phyloP scores from a whole-genome alignment of 2,888 invertebrate species.

The Cerceris ruficornis region DNA sequence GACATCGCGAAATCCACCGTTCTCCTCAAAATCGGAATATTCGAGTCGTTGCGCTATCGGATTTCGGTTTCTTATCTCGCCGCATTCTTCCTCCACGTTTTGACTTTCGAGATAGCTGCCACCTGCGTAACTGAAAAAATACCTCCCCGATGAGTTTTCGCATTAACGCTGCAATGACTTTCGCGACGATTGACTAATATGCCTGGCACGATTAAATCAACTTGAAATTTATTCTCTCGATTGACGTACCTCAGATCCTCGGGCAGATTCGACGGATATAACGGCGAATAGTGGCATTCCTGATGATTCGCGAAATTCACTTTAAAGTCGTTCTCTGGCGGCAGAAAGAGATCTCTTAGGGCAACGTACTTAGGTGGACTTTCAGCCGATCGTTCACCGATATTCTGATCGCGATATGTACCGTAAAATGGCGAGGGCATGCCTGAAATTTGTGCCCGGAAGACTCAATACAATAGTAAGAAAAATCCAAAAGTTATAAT shows the following conservation, averaged over 20 bases:
- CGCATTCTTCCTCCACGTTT: slow-evolving; percentile 39
- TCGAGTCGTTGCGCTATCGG: slow-evolving; percentile 66
- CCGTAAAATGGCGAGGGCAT: slow-evolving; percentile 82
- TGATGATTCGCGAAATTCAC: slow-evolving; percentile 12
- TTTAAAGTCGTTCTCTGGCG: slow-evolving; percentile 35
- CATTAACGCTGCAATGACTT: neutral
- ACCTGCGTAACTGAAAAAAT: slow-evolving; percentile 56
- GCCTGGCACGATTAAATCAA: neutral
- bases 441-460: slow-evolving; percentile 72
- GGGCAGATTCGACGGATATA: slow-evolving; percentile 2
- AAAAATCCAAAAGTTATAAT: neutral
- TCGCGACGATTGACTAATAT: slow-evolving; percentile 8
- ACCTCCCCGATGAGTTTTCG: slow-evolving; percentile 27
- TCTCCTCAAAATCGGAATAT: slow-evolving; percentile 60
- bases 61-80: slow-evolving; percentile 50
- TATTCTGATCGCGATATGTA: slow-evolving; percentile 81
- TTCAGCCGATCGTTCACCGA: slow-evolving; percentile 64
- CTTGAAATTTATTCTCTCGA: neutral
- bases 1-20: slow-evolving; percentile 42
- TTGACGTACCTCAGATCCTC: slow-evolving; percentile 35
- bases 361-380: slow-evolving; percentile 73
- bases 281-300: slow-evolving; percentile 11
- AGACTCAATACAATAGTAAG: neutral
- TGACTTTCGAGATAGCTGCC: slow-evolving; percentile 46
- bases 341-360: slow-evolving; percentile 74